phyloP scores from a whole-genome alignment of 2,113 vertebrate species.

The Plectropomus leopardus region DNA sequence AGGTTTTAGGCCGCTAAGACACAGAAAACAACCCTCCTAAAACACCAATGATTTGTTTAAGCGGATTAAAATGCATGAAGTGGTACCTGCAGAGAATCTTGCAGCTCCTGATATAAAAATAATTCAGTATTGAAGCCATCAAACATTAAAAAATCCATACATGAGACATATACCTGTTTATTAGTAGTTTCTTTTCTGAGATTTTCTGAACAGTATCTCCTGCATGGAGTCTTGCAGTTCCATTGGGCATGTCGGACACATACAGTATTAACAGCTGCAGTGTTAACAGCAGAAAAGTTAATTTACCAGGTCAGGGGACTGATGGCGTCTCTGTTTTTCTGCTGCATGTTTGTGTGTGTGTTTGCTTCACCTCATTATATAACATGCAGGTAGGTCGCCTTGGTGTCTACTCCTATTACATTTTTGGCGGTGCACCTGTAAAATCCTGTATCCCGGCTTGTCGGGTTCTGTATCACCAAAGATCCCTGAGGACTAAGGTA shows the following conservation, averaged over 20 bases:
- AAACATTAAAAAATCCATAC: constrained; percentile 36
- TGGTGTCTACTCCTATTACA: constrained; percentile 91
- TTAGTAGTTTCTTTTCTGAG: constrained; percentile 50
- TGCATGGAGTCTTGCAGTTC: constrained; percentile 80
- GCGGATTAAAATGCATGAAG: constrained; percentile 3
- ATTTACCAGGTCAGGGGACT: constrained; percentile 30
- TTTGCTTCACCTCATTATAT: constrained; percentile 81
- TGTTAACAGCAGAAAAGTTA: constrained; percentile 25
- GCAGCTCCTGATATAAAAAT: constrained; percentile 22
- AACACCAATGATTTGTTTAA: background rate
- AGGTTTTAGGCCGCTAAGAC: constrained; percentile 5
- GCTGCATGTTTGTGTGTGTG: constrained; percentile 13
- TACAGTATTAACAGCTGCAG: background rate
- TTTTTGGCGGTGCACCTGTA: constrained; percentile 95
- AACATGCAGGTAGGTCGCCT: constrained; percentile 93
- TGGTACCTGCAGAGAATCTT: background rate
- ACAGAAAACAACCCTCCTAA: background rate
- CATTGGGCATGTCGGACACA: constrained; percentile 66
- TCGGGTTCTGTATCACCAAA: constrained; percentile 89
- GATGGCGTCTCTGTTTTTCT: constrained; percentile 19
- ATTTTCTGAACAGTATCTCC: constrained; percentile 74
- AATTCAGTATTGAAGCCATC: constrained; percentile 18
- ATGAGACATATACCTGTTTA: constrained; percentile 32
- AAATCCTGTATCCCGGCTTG: constrained; percentile 89
- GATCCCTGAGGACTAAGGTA: constrained; percentile 93